These are phyloP conservation scores for Coleophora deauratella DNA, from an alignment of 2,888 invertebrate species.

Conservation along the genomic window DNA sequence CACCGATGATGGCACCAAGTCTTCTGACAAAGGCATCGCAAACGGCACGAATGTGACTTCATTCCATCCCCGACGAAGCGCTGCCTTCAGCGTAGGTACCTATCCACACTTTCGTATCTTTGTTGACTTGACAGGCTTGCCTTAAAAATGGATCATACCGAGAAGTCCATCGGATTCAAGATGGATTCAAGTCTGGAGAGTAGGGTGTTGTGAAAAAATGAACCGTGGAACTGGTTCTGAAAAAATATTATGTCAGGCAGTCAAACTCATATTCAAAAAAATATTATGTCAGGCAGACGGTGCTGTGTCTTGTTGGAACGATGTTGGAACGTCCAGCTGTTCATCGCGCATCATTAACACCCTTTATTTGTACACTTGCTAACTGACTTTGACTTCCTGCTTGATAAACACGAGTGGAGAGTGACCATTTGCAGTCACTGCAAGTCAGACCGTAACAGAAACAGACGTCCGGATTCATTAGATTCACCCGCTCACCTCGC, in stretches of 20 bases:
- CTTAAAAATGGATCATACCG: slow-evolving; percentile 4
- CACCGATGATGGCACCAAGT: neutral
- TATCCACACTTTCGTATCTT: neutral
- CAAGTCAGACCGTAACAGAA: neutral
- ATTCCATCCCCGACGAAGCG: neutral
- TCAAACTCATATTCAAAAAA: no score
- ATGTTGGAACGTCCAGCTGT: neutral
- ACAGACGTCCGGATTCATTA: no score
- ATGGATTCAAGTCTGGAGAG: no score
- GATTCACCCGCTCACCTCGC: no score
- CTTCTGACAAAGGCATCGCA: neutral
- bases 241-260: no score
- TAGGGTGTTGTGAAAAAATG: slow-evolving; percentile 1
- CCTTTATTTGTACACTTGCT: neutral
- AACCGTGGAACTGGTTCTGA: slow-evolving; percentile 1
- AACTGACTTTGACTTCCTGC: slow-evolving; percentile 2
- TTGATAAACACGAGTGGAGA: slow-evolving; percentile 34
- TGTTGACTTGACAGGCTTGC: neutral
- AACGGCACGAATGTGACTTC: neutral
- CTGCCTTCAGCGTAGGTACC: slow-evolving; percentile 2
- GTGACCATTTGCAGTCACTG: slow-evolving; percentile 4
- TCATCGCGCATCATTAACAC: neutral
- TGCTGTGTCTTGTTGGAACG: neutral
- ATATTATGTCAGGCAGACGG: neutral
- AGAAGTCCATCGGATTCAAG: slow-evolving; percentile 6